A percentile compares a stretch with the other conserved stretches of the same genome.
Evolutionary conservation across 2,888 invertebrate species (phyloP).

Genomic region (Megamerina dolium): DNA sequence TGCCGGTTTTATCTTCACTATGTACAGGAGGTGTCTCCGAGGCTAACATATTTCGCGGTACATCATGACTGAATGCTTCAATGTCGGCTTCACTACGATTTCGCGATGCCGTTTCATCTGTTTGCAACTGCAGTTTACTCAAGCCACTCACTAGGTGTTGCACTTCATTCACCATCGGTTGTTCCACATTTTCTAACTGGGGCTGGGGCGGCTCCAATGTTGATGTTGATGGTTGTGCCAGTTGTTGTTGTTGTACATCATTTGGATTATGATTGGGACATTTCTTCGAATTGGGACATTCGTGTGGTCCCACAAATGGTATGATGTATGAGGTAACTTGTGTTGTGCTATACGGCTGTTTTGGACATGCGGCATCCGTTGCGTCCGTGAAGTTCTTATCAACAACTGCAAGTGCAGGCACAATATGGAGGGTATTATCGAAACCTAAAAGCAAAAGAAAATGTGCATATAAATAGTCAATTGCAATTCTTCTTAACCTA

Average conservation of each 20-base stretch:
- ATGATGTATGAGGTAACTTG: slow-evolving; percentile 49
- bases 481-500: neutral
- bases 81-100: neutral
- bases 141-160: too few relatives aligned
- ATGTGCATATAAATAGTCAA: too few relatives aligned
- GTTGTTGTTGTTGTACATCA: slow-evolving; percentile 12
- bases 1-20: slow-evolving; percentile 30
- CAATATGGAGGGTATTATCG: slow-evolving; percentile 49
- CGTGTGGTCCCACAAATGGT: slow-evolving; percentile 49
- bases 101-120: slow-evolving; percentile 10
- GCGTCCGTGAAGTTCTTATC: slow-evolving; percentile 34
- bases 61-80: slow-evolving; percentile 36
- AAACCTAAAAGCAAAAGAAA: slow-evolving; percentile 33
- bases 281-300: slow-evolving; percentile 48
- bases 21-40: slow-evolving; percentile 19
- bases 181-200: neutral
- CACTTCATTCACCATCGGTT: too few relatives aligned
- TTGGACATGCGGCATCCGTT: slow-evolving; percentile 28
- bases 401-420: slow-evolving; percentile 44
- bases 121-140: slow-evolving; percentile 4
- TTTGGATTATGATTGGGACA: slow-evolving; percentile 40
- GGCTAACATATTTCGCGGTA: slow-evolving; percentile 40
- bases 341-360: slow-evolving; percentile 38
- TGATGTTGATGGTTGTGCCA: slow-evolving; percentile 6
- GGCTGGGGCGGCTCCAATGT: neutral